These are phyloP conservation scores for Himalopsyche tibetana DNA, from an alignment of 2,888 invertebrate genomes.

Conservation along the genomic window DNA sequence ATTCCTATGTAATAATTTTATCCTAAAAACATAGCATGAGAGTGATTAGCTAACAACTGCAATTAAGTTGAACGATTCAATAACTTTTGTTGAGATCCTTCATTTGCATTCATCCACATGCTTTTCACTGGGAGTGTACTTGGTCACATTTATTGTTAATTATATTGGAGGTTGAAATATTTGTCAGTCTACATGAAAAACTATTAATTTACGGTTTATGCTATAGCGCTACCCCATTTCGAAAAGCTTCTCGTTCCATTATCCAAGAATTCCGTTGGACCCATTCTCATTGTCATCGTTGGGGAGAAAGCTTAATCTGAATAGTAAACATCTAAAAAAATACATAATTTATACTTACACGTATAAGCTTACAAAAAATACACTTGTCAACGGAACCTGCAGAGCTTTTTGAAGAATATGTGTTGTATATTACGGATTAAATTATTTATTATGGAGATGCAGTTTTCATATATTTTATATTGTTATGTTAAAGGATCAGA, in stretches of 20 bases:
- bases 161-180: not conserved
- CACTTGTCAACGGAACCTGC: conserved; percentile 26
- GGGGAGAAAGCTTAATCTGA: conserved; percentile 24
- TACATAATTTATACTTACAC: not conserved
- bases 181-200: not conserved
- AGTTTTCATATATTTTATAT: not conserved
- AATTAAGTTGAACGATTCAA: no score
- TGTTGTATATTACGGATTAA: not conserved
- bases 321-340: not conserved
- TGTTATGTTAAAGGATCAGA: no score
- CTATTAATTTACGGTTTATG: conserved; percentile 42
- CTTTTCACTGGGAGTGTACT: no score
- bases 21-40: no score
- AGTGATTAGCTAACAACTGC: no score
- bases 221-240: not conserved
- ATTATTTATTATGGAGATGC: conserved; percentile 13
- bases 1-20: no score
- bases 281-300: not conserved
- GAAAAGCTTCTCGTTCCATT: conserved; percentile 22
- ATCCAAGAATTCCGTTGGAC: conserved; percentile 37
- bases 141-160: no score
- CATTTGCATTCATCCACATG: no score
- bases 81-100: no score
- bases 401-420: not conserved
- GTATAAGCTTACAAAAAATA: conserved; percentile 27